A percentile compares a stretch with the other conserved stretches of the same genome.
Conservation (phyloP, 2,888 invertebrate genomes). For the Ophonus ardosiacus region DNA sequence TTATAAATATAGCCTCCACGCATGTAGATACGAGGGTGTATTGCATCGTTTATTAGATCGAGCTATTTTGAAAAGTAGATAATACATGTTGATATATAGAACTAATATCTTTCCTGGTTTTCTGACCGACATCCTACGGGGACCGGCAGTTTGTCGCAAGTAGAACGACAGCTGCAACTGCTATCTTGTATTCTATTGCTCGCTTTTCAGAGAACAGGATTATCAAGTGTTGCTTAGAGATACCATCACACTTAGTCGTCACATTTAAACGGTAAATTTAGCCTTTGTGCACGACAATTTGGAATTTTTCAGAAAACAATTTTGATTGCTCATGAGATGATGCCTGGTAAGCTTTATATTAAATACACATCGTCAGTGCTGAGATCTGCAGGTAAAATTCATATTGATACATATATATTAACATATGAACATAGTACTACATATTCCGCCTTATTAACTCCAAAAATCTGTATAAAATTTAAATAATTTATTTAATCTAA, state of each 20-base stretch:
- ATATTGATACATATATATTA: no score
- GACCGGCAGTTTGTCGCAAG: neutral
- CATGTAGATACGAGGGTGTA: neutral
- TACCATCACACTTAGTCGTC: neutral
- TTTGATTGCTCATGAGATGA: no score
- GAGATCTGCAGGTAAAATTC: no score
- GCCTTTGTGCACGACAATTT: no score
- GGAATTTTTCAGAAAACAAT: no score
- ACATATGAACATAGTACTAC: no score
- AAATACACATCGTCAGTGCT: no score
- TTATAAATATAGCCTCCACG: neutral
- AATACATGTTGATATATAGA: neutral
- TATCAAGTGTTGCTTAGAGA: neutral
- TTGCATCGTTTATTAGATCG: neutral
- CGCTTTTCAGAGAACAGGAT: neutral
- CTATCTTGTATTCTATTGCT: neutral
- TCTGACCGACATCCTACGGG: neutral
- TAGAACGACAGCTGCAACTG: neutral
- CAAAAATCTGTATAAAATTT: no score
- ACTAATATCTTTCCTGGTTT: neutral
- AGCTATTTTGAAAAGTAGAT: neutral
- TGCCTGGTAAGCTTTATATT: no score
- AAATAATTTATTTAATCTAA: no score
- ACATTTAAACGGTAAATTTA: no score
- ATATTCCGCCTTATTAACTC: no score